A percentile compares a stretch with the other conserved stretches of the same genome.
Evolutionary conservation across 2,888 invertebrate genomes (phyloP).

Genomic region (Nemotelus nigrinus): DNA sequence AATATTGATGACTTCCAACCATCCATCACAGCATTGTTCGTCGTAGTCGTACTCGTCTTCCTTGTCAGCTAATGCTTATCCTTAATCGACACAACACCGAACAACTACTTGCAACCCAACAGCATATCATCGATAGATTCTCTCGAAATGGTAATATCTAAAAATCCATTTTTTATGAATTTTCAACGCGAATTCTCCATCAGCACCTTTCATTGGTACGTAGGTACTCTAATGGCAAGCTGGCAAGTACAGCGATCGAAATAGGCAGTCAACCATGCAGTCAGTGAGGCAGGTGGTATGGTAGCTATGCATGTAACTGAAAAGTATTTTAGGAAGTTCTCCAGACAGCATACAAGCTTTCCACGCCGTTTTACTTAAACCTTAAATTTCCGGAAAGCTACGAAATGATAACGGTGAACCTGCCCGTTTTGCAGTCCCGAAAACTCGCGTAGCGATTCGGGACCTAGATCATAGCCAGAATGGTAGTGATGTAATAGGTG

Average conservation of each 20-base stretch:
- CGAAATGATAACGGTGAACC: conserved; percentile 15
- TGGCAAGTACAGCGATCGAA: too few relatives aligned
- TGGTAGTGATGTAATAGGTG: not conserved
- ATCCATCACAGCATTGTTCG: too few relatives aligned
- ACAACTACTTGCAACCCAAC: not conserved
- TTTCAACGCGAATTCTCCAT: conserved; percentile 13
- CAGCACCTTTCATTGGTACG: conserved; percentile 1
- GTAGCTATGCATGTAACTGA: conserved; percentile 14
- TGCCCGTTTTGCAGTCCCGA: not conserved
- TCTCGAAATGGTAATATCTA: conserved; percentile 20
- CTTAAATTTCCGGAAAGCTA: conserved; percentile 4
- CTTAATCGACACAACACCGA: not conserved
- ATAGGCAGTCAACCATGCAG: too few relatives aligned
- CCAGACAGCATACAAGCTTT: not conserved
- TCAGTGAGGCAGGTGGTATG: not conserved
- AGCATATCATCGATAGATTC: conserved; percentile 19
- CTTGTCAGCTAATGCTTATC: not conserved
- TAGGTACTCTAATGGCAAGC: too few relatives aligned
- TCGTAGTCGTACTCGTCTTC: too few relatives aligned
- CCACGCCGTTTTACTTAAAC: not conserved
- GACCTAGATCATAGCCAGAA: too few relatives aligned
- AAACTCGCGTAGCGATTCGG: too few relatives aligned
- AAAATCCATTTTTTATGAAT: conserved; percentile 35
- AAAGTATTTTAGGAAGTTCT: conserved; percentile 20
- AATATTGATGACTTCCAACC: too few relatives aligned